A percentile compares a stretch with the other conserved stretches of the same genome.
Evolutionary conservation across 2,888 invertebrate genomes (phyloP).

Genomic region (Silvanus unidentatus): DNA sequence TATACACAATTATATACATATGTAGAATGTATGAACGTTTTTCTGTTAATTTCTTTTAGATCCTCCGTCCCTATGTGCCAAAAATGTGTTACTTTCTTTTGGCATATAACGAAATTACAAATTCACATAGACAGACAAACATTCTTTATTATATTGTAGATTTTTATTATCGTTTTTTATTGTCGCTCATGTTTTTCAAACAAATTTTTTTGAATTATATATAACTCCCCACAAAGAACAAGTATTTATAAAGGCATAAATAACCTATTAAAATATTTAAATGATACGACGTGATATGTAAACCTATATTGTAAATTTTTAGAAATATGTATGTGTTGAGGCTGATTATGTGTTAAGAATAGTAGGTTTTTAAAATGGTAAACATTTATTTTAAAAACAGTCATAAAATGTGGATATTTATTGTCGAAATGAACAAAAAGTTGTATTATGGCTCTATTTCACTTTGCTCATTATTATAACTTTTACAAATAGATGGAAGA

Average conservation of each 20-base stretch:
- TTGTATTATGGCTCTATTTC: slow-evolving; percentile 25
- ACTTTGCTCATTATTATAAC: slow-evolving; percentile 24
- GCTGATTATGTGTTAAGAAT: slow-evolving; percentile 33
- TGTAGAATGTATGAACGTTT: neutral
- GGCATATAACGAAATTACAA: too few relatives aligned
- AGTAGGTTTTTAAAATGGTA: slow-evolving; percentile 22
- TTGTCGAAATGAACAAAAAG: slow-evolving; percentile 10
- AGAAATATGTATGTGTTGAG: slow-evolving; percentile 32
- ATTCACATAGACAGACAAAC: too few relatives aligned
- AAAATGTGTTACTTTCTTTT: slow-evolving; percentile 11
- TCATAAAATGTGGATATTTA: slow-evolving; percentile 17
- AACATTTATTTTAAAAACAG: slow-evolving; percentile 17
- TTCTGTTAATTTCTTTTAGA: slow-evolving; percentile 7
- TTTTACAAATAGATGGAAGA: neutral
- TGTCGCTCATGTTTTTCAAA: slow-evolving; percentile 8
- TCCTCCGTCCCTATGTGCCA: slow-evolving; percentile 27
- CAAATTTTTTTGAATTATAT: slow-evolving; percentile 9
- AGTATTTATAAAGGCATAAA: slow-evolving; percentile 5
- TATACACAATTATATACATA: slow-evolving; percentile 10
- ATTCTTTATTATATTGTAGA: slow-evolving; percentile 6
- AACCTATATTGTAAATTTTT: slow-evolving; percentile 14
- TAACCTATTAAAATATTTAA: neutral
- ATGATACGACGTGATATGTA: slow-evolving; percentile 27
- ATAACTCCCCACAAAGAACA: slow-evolving; percentile 4
- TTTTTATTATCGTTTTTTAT: slow-evolving; percentile 4